These are phyloP conservation scores for Lagodon rhomboides DNA, from an alignment of 2,797 vertebrate genomes.

Conservation along the genomic window DNA sequence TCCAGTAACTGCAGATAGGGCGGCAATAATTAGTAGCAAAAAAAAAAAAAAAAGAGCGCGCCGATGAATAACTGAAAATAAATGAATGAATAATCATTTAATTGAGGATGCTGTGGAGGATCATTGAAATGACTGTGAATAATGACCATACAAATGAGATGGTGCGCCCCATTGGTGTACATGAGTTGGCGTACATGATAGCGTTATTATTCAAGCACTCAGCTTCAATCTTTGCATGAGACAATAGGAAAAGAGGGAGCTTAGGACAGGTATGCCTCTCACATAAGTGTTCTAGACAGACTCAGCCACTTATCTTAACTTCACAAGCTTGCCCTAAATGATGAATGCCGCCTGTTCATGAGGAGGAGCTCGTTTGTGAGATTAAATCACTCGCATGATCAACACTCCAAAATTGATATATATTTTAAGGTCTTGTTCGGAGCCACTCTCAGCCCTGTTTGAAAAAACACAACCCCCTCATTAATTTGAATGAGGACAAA, in stretches of 20 bases:
- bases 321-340: too few relatives aligned
- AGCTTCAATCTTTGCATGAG: slow-evolving; percentile 10
- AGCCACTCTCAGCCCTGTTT: too few relatives aligned
- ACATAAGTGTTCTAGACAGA: background rate
- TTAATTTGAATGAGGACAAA: background rate
- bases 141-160: slow-evolving; percentile 56
- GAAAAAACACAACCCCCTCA: too few relatives aligned
- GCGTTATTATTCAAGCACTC: slow-evolving; percentile 12
- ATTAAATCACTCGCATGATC: too few relatives aligned
- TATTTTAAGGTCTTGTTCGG: background rate
- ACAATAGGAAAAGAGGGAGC: background rate
- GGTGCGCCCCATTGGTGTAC: slow-evolving; percentile 1
- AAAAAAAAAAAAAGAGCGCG: background rate
- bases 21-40: slow-evolving; percentile 32
- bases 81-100: slow-evolving; percentile 57
- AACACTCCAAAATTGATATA: too few relatives aligned
- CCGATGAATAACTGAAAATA: slow-evolving; percentile 51
- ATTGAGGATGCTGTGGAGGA: slow-evolving; percentile 40
- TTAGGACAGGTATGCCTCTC: background rate
- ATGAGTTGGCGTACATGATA: slow-evolving; percentile 21
- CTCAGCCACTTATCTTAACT: too few relatives aligned
- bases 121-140: slow-evolving; percentile 53
- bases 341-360: too few relatives aligned
- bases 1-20: slow-evolving; percentile 13
- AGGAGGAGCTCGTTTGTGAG: too few relatives aligned